Evolutionary conservation across 2,888 invertebrate species (phyloP), one percentile per base, ranked within the genome.

Genomic region (Clepsis dumicolana): DNA sequence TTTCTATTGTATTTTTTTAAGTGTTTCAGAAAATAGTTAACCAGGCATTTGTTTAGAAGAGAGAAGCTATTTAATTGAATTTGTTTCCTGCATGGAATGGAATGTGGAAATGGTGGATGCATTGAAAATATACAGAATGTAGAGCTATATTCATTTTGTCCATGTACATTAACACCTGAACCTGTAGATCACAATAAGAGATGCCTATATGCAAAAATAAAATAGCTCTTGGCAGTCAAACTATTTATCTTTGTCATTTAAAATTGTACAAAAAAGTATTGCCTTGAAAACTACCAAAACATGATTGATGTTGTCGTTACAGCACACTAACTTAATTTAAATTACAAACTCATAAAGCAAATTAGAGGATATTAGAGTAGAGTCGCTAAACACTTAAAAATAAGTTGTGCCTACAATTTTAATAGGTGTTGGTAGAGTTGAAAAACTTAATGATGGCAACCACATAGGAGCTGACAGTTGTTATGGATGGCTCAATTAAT

Each of bases 401-500:
- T 48, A 48, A 48, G 48, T 48, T 12, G 1, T 18, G 21, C 48
- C 48, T 8, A 48, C 48, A 27, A 52, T 57, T 38, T 25, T 38
- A 57, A 57, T n/a, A 21, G 10, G 48, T 48, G 48, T 48, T 3
- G 12, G 18, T 21, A 21, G 18, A 18, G 44, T 44, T 8, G 44
- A 48, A 48, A 21, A 48, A 48, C 21, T 12, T 21, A 48, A 10
- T 48, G 48, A 21, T 4, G 48, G 8, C 10, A 24, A n/a, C 41
- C 41, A n/a, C n/a, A n/a, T n/a, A n/a, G n/a, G n/a, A n/a, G n/a
- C n/a, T n/a, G n/a, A n/a, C n/a, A n/a, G n/a, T n/a, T n/a, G 29
- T 56, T 35, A 56, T 56, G 16, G 54, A 56, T 35, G 32, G 35
- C 56, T 64, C 48, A 12, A 64, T 64, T 57, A 32, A 35, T 29